Conservation (phyloP, 2,797 vertebrate species). For the Syncerus caffer region DNA sequence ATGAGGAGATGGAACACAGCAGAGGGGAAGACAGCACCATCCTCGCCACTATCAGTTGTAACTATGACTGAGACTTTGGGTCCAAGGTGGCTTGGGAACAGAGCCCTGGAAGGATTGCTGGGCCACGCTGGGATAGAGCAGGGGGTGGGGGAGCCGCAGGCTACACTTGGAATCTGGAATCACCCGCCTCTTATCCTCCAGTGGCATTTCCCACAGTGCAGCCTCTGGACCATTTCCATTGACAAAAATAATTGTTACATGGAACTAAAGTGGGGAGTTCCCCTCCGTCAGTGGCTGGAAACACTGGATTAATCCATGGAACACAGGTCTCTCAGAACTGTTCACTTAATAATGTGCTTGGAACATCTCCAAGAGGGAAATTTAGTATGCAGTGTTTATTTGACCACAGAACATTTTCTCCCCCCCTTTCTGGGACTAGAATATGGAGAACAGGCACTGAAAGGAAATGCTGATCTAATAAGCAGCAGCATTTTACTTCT, state of each 20-base stretch:
- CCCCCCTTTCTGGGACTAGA: background rate
- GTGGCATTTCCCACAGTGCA: background rate
- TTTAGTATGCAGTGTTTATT: background rate
- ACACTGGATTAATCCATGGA: background rate
- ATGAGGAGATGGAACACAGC: background rate
- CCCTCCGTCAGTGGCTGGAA: background rate
- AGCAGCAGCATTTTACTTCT: background rate
- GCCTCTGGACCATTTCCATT: constrained; percentile 28
- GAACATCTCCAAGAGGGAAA: background rate
- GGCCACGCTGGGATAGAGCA: background rate
- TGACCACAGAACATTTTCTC: background rate
- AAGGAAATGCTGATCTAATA: constrained; percentile 3
- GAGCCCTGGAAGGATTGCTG: background rate
- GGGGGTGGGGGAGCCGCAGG: background rate
- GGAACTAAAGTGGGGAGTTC: background rate
- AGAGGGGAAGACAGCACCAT: background rate
- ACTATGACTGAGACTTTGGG: background rate
- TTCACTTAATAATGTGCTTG: background rate
- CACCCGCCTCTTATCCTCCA: background rate
- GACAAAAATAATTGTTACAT: background rate
- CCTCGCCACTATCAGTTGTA: background rate
- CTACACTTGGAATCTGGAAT: background rate
- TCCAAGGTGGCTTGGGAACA: background rate
- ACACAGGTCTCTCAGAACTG: constrained; percentile 5
- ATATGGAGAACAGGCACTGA: background rate